Evolutionary conservation across 2,797 vertebrate species (phyloP).

Genomic region (Paedocypris micromegethes): DNA sequence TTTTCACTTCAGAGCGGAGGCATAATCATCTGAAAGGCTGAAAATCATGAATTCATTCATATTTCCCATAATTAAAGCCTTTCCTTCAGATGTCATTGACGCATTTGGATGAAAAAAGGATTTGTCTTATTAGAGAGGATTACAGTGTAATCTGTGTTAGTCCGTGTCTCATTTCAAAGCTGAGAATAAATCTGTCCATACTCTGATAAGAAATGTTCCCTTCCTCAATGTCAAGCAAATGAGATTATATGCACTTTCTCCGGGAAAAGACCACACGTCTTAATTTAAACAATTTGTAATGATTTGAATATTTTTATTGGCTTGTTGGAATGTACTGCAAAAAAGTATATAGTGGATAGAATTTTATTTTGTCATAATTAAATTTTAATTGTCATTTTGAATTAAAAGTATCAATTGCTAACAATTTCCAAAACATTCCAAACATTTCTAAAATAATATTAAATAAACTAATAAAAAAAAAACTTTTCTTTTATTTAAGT

Average conservation of each 20-base stretch:
- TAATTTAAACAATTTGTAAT: conserved; percentile 26
- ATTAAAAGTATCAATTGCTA: too few species aligned
- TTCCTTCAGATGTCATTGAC: conserved; percentile 17
- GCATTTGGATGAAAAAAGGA: conserved; percentile 8
- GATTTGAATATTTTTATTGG: conserved; percentile 1
- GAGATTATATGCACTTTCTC: conserved; percentile 2
- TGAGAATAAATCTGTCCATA: conserved; percentile 20
- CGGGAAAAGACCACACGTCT: not conserved
- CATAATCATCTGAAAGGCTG: too few species aligned
- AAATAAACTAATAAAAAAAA: too few species aligned
- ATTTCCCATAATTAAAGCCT: not conserved
- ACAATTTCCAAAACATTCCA: too few species aligned
- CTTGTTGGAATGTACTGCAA: not conserved
- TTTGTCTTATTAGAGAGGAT: conserved; percentile 26
- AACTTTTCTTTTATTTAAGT: too few species aligned
- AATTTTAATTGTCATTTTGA: too few species aligned
- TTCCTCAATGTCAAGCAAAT: conserved; percentile 21
- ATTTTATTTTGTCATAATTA: too few species aligned
- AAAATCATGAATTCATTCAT: conserved; percentile 3
- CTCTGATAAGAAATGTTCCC: conserved; percentile 8
- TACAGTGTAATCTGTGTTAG: conserved; percentile 24
- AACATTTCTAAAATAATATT: too few species aligned
- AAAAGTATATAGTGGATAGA: too few species aligned
- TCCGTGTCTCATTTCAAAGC: conserved; percentile 26
- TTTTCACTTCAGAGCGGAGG: too few species aligned